Evolutionary conservation across 2,113 vertebrate species (phyloP).

Genomic region (Herpailurus yagouaroundi): DNA sequence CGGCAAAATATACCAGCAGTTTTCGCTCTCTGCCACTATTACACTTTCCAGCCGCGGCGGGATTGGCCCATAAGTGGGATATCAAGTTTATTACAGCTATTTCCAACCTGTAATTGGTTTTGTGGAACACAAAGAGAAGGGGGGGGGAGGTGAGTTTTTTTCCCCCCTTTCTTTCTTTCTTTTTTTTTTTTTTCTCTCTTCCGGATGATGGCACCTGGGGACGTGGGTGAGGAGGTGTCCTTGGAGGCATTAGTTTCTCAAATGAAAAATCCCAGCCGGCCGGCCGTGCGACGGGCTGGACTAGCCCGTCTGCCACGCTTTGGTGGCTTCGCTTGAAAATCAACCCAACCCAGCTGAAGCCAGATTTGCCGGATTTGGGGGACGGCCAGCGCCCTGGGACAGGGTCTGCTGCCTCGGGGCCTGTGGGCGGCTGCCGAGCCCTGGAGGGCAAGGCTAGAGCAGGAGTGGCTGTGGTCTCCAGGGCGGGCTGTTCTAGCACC

Average conservation of each 20-base stretch:
- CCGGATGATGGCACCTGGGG: not conserved
- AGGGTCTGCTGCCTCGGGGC: rapidly evolving
- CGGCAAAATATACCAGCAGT: conserved; percentile 42
- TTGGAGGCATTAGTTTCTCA: conserved; percentile 66
- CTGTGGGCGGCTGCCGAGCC: not conserved
- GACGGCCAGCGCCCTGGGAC: rapidly evolving
- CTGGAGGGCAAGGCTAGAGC: not conserved
- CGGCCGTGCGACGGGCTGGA: not conserved
- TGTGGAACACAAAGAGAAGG: conserved; percentile 75
- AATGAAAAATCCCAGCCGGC: not conserved
- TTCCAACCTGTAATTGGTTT: conserved; percentile 84
- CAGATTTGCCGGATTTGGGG: not conserved
- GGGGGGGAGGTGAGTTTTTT: not conserved
- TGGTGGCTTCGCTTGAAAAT: not conserved
- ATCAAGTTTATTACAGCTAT: conserved; percentile 84
- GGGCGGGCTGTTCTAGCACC: not conserved
- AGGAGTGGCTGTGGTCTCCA: not conserved
- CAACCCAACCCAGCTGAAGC: not conserved
- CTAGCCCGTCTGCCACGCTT: rapidly evolving
- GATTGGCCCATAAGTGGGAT: conserved; percentile 81
- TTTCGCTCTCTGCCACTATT: conserved; percentile 67
- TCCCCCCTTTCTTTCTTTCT: not conserved
- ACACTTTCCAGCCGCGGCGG: conserved; percentile 58
- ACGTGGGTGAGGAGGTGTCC: not conserved
- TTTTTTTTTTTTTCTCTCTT: not conserved